Evolutionary conservation across 53 echinoderm and acorn worm species (phyloP).

Genomic region (Luidia sarsii): DNA sequence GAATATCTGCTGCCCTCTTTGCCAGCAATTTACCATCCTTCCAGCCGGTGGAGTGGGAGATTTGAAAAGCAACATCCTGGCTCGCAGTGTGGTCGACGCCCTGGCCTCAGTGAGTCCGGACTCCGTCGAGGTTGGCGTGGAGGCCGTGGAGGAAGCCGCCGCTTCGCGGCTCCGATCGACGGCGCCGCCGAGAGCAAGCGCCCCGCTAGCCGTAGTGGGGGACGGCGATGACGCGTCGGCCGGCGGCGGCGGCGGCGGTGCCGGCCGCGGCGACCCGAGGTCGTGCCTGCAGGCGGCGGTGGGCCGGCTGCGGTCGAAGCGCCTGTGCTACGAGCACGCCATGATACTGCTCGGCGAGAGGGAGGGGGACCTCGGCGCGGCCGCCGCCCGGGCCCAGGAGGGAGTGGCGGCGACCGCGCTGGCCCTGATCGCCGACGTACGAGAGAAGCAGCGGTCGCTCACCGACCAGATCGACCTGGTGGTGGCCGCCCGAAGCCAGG

Average conservation of each 20-base stretch:
- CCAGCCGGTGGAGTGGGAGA: conserved; percentile 44
- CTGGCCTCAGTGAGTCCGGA: conserved; percentile 20
- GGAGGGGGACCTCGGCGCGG: conserved; percentile 8
- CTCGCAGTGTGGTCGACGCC: conserved; percentile 51
- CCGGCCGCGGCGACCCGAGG: conserved; percentile 1
- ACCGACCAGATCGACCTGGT: conserved; percentile 1
- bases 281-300: background rate
- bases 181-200: background rate
- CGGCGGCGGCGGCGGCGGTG: background rate
- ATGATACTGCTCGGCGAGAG: background rate
- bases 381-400: background rate
- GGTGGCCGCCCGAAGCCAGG: background rate
- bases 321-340: conserved; percentile 4
- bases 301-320: background rate
- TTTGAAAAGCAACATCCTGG: conserved; percentile 54
- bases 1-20: conserved; percentile 54
- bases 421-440: conserved; percentile 19
- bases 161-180: background rate
- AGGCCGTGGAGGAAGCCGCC: conserved; percentile 20
- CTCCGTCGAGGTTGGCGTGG: conserved; percentile 27
- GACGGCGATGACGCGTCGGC: background rate
- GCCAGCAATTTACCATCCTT: conserved; percentile 36
- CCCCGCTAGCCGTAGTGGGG: background rate
- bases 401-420: background rate
- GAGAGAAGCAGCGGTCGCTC: conserved; percentile 7